A percentile compares a stretch with the other conserved stretches of the same genome.
These are phyloP conservation scores for Alethe diademata DNA, from an alignment of 2,113 vertebrate genomes.

Conservation along the genomic window DNA sequence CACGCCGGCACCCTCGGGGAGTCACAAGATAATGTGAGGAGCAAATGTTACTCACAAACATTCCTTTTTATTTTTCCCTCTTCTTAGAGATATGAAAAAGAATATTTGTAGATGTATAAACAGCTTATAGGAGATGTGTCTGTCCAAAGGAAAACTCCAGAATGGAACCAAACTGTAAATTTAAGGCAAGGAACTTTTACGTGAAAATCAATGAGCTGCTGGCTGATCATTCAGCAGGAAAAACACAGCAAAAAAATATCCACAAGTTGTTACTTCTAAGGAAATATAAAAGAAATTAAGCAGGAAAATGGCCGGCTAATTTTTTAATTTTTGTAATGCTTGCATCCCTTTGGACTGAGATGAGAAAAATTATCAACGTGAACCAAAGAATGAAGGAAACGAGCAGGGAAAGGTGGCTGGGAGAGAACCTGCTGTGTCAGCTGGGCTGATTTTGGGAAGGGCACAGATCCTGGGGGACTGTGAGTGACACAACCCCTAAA, in stretches of 20 bases:
- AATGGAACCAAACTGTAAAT: background rate
- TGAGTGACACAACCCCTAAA: background rate
- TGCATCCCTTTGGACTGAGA: background rate
- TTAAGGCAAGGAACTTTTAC: background rate
- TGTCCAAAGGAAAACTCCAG: background rate
- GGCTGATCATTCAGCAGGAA: background rate
- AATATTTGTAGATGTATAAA: background rate
- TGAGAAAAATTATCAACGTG: accelerated
- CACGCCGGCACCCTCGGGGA: accelerated
- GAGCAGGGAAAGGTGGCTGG: background rate
- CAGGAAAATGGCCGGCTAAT: accelerated
- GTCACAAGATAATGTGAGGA: background rate
- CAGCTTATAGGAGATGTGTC: background rate
- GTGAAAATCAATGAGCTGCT: background rate
- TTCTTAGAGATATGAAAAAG: background rate
- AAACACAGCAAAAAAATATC: background rate
- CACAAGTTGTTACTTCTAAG: background rate
- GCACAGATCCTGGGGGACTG: accelerated
- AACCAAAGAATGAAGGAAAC: accelerated
- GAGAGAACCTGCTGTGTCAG: background rate
- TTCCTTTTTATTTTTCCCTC: background rate
- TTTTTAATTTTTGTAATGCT: background rate
- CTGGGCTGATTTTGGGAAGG: background rate
- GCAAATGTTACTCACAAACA: background rate
- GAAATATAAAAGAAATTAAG: background rate